phyloP scores from a whole-genome alignment of 2,888 invertebrate genomes.

The Lycia hirtaria region DNA sequence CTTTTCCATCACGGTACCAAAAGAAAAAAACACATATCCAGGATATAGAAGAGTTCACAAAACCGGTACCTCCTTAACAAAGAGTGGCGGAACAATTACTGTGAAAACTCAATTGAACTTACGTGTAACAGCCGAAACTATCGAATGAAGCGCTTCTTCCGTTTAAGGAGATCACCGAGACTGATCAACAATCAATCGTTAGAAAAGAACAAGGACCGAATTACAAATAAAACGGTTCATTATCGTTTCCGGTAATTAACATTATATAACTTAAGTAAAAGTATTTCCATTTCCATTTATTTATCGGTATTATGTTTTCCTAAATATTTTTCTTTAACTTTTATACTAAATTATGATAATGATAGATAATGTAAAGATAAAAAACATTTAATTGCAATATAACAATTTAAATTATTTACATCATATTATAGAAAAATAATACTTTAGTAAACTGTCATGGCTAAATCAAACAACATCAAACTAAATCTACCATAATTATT shows the following conservation, averaged over 20 bases:
- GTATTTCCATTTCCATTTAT: too few relatives aligned
- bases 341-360: too few relatives aligned
- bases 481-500: too few relatives aligned
- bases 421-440: too few relatives aligned
- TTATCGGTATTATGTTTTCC: too few relatives aligned
- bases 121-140: constrained; percentile 14
- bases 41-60: constrained; percentile 20
- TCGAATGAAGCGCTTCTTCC: constrained; percentile 26
- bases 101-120: constrained; percentile 21
- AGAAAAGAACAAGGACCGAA: constrained; percentile 17
- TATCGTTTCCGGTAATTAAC: neutral
- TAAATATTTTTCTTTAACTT: too few relatives aligned
- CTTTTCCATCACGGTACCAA: neutral
- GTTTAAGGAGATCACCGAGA: constrained; percentile 28
- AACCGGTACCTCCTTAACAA: constrained; percentile 10
- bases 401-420: too few relatives aligned
- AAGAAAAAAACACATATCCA: neutral
- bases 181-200: constrained; percentile 47
- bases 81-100: constrained; percentile 15
- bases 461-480: too few relatives aligned
- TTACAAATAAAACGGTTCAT: too few relatives aligned
- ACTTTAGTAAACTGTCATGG: too few relatives aligned
- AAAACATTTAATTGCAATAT: too few relatives aligned
- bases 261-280: neutral
- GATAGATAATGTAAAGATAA: too few relatives aligned